phyloP scores from a whole-genome alignment of 1,140 invertebrate genomes.

The Drosophila ironensis region DNA sequence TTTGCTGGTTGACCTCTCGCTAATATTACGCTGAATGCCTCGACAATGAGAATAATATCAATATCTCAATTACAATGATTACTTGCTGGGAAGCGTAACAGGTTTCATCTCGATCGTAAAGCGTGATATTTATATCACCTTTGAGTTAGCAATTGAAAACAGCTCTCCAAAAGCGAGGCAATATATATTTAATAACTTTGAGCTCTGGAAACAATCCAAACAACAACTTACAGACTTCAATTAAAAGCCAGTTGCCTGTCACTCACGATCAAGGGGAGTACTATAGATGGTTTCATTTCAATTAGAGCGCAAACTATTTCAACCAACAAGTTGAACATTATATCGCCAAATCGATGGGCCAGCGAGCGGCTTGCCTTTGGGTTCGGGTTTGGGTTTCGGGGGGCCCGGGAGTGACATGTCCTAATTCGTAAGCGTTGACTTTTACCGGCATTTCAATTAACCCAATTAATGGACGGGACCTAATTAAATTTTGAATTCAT shows the following conservation, averaged over 20 bases:
- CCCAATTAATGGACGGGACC: constrained; percentile 82
- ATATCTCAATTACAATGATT: not conserved
- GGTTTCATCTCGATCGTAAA: too few relatives aligned
- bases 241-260: not conserved
- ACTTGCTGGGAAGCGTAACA: too few relatives aligned
- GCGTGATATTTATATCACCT: too few relatives aligned
- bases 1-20: too few relatives aligned
- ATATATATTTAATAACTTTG: too few relatives aligned
- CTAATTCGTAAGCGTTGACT: constrained; percentile 75
- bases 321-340: constrained; percentile 42
- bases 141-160: too few relatives aligned
- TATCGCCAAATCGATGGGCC: constrained; percentile 26
- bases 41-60: too few relatives aligned
- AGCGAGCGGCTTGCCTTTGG: too few relatives aligned
- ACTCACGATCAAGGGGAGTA: not conserved
- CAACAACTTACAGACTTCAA: constrained; percentile 2
- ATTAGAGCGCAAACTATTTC: constrained; percentile 27
- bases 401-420: constrained; percentile 77
- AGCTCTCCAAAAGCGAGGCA: too few relatives aligned
- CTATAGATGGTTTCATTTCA: constrained; percentile 8
- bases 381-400: too few relatives aligned
- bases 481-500: constrained; percentile 82
- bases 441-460: constrained; percentile 82
- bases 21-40: too few relatives aligned
- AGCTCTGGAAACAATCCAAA: too few relatives aligned